Percentiles rank a stretch among this genome's conserved stretches.
phyloP scores from a whole-genome alignment of 2,113 vertebrate species.

The Parus major region DNA sequence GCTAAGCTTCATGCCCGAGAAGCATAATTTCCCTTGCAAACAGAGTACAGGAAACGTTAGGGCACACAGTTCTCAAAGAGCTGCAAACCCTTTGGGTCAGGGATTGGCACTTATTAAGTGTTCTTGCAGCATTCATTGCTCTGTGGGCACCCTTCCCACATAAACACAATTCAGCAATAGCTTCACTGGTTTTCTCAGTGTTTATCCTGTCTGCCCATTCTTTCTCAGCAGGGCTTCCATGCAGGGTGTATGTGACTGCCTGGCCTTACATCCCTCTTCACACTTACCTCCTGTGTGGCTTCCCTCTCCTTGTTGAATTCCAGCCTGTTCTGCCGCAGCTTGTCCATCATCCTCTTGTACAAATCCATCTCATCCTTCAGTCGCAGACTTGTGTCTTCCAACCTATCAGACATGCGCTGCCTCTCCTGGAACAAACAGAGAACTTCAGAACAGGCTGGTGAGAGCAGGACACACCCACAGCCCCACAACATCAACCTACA shows the following conservation, averaged over 20 bases:
- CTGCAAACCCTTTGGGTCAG: neutral
- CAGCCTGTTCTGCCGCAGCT: conserved; percentile 88
- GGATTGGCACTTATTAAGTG: neutral
- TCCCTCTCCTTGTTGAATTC: conserved; percentile 94
- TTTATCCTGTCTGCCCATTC: neutral
- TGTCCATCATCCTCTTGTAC: conserved; percentile 96
- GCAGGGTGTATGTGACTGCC: rapidly evolving
- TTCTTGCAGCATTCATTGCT: neutral
- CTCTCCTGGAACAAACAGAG: conserved; percentile 77
- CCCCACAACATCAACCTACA: neutral
- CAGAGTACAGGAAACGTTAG: neutral
- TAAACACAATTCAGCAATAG: neutral
- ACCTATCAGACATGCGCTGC: conserved; percentile 89
- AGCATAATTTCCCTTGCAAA: neutral
- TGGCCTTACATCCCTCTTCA: neutral
- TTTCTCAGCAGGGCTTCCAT: neutral
- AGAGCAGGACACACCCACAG: neutral
- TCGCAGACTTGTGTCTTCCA: conserved; percentile 91
- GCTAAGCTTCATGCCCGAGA: neutral
- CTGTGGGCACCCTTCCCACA: neutral
- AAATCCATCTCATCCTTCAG: conserved; percentile 95
- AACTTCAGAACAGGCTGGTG: neutral
- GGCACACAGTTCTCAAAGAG: neutral
- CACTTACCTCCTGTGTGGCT: conserved; percentile 89
- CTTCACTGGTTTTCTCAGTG: neutral